A percentile compares a stretch with the other conserved stretches of the same genome.
Evolutionary conservation across 2,888 invertebrate genomes (phyloP).

Genomic region (Andrena chrysosceles): DNA sequence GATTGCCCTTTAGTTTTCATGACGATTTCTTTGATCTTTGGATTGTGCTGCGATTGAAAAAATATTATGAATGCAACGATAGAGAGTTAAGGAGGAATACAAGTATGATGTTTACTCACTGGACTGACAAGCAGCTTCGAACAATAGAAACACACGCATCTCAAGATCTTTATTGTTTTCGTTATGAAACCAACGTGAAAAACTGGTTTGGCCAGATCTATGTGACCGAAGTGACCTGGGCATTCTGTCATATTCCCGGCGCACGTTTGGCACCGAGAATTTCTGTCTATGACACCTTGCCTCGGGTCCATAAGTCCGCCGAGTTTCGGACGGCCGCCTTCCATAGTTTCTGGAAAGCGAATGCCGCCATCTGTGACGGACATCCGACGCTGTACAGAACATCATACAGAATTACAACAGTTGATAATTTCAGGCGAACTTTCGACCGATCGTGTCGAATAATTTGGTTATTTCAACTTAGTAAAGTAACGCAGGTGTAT

Average conservation of each 20-base stretch:
- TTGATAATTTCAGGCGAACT: neutral
- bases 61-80: conserved; percentile 24
- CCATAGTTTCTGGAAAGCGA: conserved; percentile 98
- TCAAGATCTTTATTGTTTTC: conserved; percentile 98
- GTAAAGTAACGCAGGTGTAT: neutral
- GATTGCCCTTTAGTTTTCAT: conserved; percentile 99
- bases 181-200: conserved; percentile 99
- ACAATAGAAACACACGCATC: conserved; percentile 99
- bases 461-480: neutral
- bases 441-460: neutral
- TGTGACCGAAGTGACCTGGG: conserved; percentile 99
- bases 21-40: conserved; percentile 97
- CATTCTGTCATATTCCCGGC: conserved; percentile 99
- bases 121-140: conserved; percentile 98
- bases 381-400: conserved; percentile 93
- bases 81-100: neutral
- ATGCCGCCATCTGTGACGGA: conserved; percentile 99
- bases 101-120: conserved; percentile 87
- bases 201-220: conserved; percentile 99
- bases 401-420: conserved; percentile 33
- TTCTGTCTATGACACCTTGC: conserved; percentile 98
- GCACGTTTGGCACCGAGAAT: conserved; percentile 97
- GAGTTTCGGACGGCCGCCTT: conserved; percentile 98
- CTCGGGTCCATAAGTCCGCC: conserved; percentile 99
- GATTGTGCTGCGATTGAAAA: conserved; percentile 89